Conservation (phyloP, 1,140 invertebrate genomes). For the Drosophila pallidifrons region DNA sequence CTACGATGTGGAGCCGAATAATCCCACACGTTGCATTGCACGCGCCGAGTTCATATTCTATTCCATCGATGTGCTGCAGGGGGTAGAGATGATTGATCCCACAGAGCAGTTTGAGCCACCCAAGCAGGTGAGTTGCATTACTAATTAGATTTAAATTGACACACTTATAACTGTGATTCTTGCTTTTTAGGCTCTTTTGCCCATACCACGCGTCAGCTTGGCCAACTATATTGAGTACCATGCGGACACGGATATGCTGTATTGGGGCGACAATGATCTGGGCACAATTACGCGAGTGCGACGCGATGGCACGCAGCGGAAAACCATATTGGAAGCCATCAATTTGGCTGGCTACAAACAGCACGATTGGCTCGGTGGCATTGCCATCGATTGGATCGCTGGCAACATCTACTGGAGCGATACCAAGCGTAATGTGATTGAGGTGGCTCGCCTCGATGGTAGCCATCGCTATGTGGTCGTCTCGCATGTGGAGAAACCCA, state of each 20-base stretch:
- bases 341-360: conserved; percentile 85
- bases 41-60: conserved; percentile 90
- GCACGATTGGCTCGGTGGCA: conserved; percentile 83
- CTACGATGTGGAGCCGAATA: conserved; percentile 86
- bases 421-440: conserved; percentile 93
- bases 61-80: conserved; percentile 91
- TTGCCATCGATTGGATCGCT: conserved; percentile 95
- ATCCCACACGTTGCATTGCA: conserved; percentile 85
- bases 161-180: background rate
- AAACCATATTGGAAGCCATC: conserved; percentile 86
- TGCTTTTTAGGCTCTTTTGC: conserved; percentile 87
- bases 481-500: conserved; percentile 90
- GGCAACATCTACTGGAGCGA: conserved; percentile 97
- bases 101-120: conserved; percentile 58
- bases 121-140: conserved; percentile 48
- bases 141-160: background rate
- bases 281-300: conserved; percentile 91
- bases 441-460: conserved; percentile 93
- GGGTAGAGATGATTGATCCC: conserved; percentile 86
- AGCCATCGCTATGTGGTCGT: conserved; percentile 91
- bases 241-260: conserved; percentile 89
- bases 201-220: conserved; percentile 91
- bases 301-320: conserved; percentile 90
- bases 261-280: conserved; percentile 92
- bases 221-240: conserved; percentile 92